Evolutionary conservation across 2,888 invertebrate genomes (phyloP).

Genomic region (Hydrotaea cyrtoneurina): DNA sequence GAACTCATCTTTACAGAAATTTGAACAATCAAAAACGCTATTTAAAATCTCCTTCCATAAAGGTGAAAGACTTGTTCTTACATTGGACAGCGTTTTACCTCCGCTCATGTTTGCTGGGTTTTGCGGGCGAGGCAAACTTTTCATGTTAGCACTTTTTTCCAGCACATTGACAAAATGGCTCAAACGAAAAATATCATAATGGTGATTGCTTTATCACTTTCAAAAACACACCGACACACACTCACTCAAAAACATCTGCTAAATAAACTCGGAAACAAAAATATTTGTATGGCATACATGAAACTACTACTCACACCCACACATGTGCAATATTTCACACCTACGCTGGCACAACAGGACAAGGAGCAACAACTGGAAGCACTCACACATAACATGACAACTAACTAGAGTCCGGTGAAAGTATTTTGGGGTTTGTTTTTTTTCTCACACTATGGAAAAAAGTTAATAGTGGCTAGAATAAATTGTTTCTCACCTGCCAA

Average conservation of each 20-base stretch:
- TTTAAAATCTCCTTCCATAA: no score
- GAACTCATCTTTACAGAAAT: no score
- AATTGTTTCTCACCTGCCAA: neutral
- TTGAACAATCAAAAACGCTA: no score
- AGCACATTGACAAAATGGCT: no score
- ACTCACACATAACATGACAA: neutral
- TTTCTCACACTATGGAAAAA: neutral
- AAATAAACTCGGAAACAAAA: neutral
- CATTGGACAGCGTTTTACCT: no score
- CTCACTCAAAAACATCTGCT: constrained; percentile 37
- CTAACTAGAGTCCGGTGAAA: neutral
- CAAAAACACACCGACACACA: neutral
- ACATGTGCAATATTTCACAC: constrained; percentile 1
- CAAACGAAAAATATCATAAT: constrained; percentile 25
- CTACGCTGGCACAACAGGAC: neutral
- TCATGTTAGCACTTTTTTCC: no score
- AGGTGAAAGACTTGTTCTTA: no score
- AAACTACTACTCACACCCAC: neutral
- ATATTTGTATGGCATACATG: neutral
- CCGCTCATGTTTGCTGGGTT: no score
- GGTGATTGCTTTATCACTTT: constrained; percentile 50
- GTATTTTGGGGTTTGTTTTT: neutral
- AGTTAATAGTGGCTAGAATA: neutral
- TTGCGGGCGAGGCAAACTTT: no score
- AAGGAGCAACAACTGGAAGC: neutral